A percentile compares a stretch with the other conserved stretches of the same genome.
These are phyloP conservation scores for Coenonympha arcania DNA, from an alignment of 2,888 invertebrate species.

Conservation along the genomic window DNA sequence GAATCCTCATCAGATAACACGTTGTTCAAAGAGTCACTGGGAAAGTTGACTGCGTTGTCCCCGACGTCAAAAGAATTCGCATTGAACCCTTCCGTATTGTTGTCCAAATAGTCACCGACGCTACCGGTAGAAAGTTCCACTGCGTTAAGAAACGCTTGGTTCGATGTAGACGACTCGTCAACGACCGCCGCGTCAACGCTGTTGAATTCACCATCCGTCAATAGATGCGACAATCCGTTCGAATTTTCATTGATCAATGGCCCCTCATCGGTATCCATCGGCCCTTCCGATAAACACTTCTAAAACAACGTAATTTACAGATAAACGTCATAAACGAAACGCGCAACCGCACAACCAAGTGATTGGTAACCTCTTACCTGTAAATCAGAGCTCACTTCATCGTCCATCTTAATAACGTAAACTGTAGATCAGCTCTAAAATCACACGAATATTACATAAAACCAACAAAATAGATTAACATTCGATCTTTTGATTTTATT, in stretches of 20 bases:
- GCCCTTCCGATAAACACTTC: constrained; percentile 59
- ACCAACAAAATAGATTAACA: no score
- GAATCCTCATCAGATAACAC: constrained; percentile 61
- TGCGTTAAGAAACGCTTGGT: constrained; percentile 65
- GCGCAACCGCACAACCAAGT: constrained; percentile 35
- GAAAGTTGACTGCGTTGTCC: constrained; percentile 63
- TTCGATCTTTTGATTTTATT: no score
- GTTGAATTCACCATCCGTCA: constrained; percentile 65
- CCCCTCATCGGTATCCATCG: constrained; percentile 66
- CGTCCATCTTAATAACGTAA: constrained; percentile 51
- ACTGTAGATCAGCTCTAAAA: no score
- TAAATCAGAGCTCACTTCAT: constrained; percentile 61
- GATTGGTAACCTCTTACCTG: constrained; percentile 46
- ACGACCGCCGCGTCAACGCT: constrained; percentile 61
- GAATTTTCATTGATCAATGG: constrained; percentile 66
- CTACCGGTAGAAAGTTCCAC: constrained; percentile 66
- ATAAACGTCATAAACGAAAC: constrained; percentile 10
- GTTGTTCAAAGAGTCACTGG: constrained; percentile 57
- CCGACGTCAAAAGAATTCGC: constrained; percentile 62
- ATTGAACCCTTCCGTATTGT: constrained; percentile 55
- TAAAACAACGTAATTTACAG: constrained; percentile 28
- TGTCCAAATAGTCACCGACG: constrained; percentile 65
- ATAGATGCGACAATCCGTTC: constrained; percentile 62
- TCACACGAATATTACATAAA: neutral
- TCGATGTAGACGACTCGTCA: constrained; percentile 65